phyloP scores from a whole-genome alignment of 2,113 vertebrate species.

The Thunnus maccoyii region DNA sequence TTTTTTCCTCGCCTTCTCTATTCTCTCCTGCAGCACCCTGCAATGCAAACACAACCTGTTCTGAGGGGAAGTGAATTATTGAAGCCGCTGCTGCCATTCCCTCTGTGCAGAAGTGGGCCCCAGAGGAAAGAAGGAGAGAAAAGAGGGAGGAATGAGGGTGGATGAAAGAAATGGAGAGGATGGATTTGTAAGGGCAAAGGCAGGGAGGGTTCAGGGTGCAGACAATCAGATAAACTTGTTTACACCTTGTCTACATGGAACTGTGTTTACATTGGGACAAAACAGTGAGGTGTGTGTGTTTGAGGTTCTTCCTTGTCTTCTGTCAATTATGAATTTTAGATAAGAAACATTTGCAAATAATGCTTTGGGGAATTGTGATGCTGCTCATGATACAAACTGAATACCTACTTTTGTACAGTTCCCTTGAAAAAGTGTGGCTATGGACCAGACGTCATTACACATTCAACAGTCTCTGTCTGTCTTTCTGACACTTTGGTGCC shows the following conservation, averaged over 20 bases:
- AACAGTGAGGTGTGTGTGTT: background rate
- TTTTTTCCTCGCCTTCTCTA: slow-evolving; percentile 72
- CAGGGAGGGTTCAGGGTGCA: slow-evolving; percentile 29
- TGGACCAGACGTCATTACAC: slow-evolving; percentile 25
- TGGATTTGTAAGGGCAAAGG: slow-evolving; percentile 58
- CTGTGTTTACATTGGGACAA: slow-evolving; percentile 4
- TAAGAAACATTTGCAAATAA: background rate
- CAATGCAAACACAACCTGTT: slow-evolving; percentile 83
- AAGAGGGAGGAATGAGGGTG: slow-evolving; percentile 45
- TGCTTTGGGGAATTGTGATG: background rate
- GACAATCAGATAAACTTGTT: slow-evolving; percentile 52
- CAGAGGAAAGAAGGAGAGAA: slow-evolving; percentile 70
- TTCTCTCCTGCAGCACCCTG: slow-evolving; percentile 77
- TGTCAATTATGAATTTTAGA: background rate
- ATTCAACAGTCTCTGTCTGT: slow-evolving; percentile 28
- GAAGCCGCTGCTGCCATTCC: slow-evolving; percentile 72
- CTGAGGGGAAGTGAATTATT: slow-evolving; percentile 80
- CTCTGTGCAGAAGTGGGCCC: slow-evolving; percentile 71
- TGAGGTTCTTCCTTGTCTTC: background rate
- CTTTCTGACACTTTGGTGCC: slow-evolving; percentile 15
- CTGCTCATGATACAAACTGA: background rate
- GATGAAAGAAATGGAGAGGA: slow-evolving; percentile 64
- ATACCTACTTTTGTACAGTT: background rate
- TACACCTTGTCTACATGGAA: slow-evolving; percentile 1
- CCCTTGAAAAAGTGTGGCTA: background rate